A percentile compares a stretch with the other conserved stretches of the same genome.
phyloP scores from a whole-genome alignment of 2,888 invertebrate species.

The Plebejus melissa region DNA sequence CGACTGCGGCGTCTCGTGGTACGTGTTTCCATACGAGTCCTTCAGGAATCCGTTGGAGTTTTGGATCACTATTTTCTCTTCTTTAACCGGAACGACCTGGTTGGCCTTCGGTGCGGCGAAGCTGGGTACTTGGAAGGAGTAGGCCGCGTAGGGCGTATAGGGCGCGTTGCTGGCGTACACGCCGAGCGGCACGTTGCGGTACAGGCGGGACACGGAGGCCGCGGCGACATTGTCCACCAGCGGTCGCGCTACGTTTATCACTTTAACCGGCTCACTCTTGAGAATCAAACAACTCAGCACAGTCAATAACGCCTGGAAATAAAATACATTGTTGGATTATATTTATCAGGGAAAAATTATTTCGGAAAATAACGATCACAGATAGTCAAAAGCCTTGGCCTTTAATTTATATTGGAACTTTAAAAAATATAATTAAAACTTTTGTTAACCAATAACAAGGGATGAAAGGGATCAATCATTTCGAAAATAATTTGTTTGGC shows the following conservation, averaged over 20 bases:
- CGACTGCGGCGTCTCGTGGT: slow-evolving; percentile 54
- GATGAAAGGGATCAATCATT: no score
- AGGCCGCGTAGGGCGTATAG: slow-evolving; percentile 61
- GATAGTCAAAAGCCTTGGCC: background rate
- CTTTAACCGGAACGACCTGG: slow-evolving; percentile 52
- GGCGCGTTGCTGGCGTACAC: slow-evolving; percentile 65
- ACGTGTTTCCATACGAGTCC: slow-evolving; percentile 70
- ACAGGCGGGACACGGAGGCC: slow-evolving; percentile 50
- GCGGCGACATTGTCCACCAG: slow-evolving; percentile 54
- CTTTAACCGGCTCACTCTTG: slow-evolving; percentile 45
- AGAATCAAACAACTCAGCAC: slow-evolving; percentile 54
- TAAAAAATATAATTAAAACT: no score
- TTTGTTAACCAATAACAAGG: no score
- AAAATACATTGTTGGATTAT: slow-evolving; percentile 28
- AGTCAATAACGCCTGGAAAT: slow-evolving; percentile 56
- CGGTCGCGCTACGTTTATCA: slow-evolving; percentile 45
- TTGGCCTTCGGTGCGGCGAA: slow-evolving; percentile 51
- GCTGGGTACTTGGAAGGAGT: slow-evolving; percentile 57
- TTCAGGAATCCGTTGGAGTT: slow-evolving; percentile 55
- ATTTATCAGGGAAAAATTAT: background rate
- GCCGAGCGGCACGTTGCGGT: slow-evolving; percentile 53
- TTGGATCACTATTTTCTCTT: slow-evolving; percentile 48
- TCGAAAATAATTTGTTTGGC: no score
- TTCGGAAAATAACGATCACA: background rate
- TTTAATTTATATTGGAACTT: background rate